Base-by-base conservation (phyloP, 2,797 vertebrate species). In the Epinephelus malabaricus region DNA sequence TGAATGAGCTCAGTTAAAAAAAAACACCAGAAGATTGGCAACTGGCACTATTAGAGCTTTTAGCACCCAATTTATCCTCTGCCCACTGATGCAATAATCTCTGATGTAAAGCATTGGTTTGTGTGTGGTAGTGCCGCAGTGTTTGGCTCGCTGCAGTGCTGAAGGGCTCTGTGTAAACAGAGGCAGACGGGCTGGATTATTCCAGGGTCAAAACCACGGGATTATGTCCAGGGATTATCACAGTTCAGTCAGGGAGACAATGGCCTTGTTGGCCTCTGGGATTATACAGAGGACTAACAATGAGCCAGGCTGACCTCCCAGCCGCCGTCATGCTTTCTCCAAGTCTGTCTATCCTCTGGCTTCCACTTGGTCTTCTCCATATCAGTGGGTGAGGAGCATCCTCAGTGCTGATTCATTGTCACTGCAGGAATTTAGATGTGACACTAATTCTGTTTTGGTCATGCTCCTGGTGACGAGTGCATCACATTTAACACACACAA, bases 191-290 rank as follows among this genome's bases (percentile, higher is more conserved):
- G 59, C 83, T 82, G 91, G 91, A 94, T 95, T 94, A 95, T 85
- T 87, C 47, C 84, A 73, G 83, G 90, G 88, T 92, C 89, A 90
- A 59, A 74, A 75, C 85, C 76, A 38, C 21, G 55, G 84, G 92
- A 93, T 94, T 92, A 92, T 70, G 60, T 74, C 75, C 70, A 63
- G 77, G 77, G 93, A 94, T 94, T 94, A 94, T 94, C 81, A 92
- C 91, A 86, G 88, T 79, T 90, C 86, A 88, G 73, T 89, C 83
- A 86, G 78, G 40, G 84, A 87, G 87, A 90, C 85, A 54, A 73
- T 84, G 58, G 73, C 72, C 46, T 67, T 55, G 74, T 67, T 72
- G 30, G 78, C 67, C 75, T 79, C 63, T 66, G 80, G 72, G 87
- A 93, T 93, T 90, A 89, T 17, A 61, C 30, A 56, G 17, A 47